phyloP scores from a whole-genome alignment of 2,888 invertebrate species.

The Eustalomyia histrio region DNA sequence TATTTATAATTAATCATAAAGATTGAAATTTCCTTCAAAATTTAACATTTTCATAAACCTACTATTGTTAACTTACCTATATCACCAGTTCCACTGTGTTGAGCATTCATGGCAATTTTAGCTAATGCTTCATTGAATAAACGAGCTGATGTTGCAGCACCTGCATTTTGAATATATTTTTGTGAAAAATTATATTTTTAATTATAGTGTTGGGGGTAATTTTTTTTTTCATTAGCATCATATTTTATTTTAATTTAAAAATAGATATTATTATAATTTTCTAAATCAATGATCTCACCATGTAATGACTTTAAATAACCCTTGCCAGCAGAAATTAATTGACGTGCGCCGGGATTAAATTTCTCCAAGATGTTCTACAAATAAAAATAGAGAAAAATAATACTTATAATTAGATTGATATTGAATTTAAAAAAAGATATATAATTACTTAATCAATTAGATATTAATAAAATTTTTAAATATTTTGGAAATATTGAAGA shows the following conservation, averaged over 20 bases:
- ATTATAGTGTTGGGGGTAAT: conserved; percentile 11
- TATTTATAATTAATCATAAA: not conserved
- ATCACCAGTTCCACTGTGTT: conserved; percentile 94
- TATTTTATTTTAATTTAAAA: conserved; percentile 46
- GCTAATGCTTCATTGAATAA: conserved; percentile 93
- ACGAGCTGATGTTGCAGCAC: conserved; percentile 92
- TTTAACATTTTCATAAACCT: not conserved
- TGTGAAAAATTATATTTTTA: conserved; percentile 31
- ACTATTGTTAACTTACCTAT: conserved; percentile 84
- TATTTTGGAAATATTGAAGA: not conserved
- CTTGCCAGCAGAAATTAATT: conserved; percentile 95
- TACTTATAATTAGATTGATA: not conserved
- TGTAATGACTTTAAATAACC: conserved; percentile 96
- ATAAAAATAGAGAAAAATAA: conserved; percentile 74
- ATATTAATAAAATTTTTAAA: not conserved
- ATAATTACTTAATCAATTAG: not conserved
- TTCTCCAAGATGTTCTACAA: conserved; percentile 97
- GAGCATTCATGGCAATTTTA: conserved; percentile 92
- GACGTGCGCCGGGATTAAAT: conserved; percentile 96
- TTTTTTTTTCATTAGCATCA: conserved; percentile 39
- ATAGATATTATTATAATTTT: conserved; percentile 42
- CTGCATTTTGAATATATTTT: conserved; percentile 80
- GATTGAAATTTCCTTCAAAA: not conserved
- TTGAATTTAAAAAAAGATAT: not conserved
- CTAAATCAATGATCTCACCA: conserved; percentile 81